phyloP scores from a whole-genome alignment of 2,888 invertebrate genomes.

The Myathropa florea region DNA sequence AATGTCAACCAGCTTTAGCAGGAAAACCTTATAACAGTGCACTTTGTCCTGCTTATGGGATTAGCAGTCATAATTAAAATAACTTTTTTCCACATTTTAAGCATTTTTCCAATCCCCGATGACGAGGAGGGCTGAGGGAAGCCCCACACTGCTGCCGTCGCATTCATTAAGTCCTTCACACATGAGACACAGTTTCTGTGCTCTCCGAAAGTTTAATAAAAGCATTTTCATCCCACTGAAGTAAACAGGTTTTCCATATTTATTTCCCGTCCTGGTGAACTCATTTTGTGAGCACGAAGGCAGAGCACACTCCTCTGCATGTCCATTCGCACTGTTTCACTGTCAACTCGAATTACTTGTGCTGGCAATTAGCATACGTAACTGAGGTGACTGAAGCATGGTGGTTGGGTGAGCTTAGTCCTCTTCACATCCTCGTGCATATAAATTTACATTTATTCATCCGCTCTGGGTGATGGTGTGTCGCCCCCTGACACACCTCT shows the following conservation, averaged over 20 bases:
- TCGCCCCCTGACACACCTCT: slow-evolving; percentile 38
- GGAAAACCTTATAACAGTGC: slow-evolving; percentile 15
- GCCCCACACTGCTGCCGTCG: slow-evolving; percentile 7
- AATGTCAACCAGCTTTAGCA: background rate
- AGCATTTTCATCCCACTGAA: slow-evolving; percentile 26
- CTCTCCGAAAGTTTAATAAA: slow-evolving; percentile 34
- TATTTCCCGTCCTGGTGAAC: slow-evolving; percentile 24
- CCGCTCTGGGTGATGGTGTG: slow-evolving; percentile 39
- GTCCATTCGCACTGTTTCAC: slow-evolving; percentile 64
- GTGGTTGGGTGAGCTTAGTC: background rate
- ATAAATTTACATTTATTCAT: slow-evolving; percentile 45
- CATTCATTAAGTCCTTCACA: slow-evolving; percentile 45
- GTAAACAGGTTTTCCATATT: slow-evolving; percentile 37
- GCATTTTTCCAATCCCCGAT: slow-evolving; percentile 50
- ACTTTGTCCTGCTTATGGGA: slow-evolving; percentile 48
- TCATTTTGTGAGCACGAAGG: slow-evolving; percentile 18
- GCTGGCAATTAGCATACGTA: slow-evolving; percentile 60
- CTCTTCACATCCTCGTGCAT: background rate
- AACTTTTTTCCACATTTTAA: slow-evolving; percentile 55
- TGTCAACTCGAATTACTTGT: slow-evolving; percentile 64
- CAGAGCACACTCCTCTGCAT: slow-evolving; percentile 1
- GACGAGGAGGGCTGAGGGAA: background rate
- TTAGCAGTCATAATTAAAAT: slow-evolving; percentile 61
- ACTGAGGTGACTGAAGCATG: slow-evolving; percentile 6
- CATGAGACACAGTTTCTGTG: slow-evolving; percentile 9